Percentiles rank a stretch among this genome's conserved stretches.
Evolutionary conservation across 1,140 invertebrate genomes (phyloP).

Genomic region (Andrena cerasifolii): DNA sequence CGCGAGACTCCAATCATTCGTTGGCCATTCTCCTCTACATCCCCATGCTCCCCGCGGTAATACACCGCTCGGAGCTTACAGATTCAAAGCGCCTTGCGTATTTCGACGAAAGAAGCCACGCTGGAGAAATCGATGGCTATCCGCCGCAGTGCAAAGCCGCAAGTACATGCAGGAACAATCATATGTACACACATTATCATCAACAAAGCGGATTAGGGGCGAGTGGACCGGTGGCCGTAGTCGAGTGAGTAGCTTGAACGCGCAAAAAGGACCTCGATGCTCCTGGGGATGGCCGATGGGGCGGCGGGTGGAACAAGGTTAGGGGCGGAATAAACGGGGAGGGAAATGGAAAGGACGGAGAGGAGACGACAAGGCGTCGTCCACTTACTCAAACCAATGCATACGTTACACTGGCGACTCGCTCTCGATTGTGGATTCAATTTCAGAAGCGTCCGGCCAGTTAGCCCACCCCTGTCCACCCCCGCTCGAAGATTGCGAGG

Average conservation of each 20-base stretch:
- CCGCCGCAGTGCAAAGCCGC: not conserved
- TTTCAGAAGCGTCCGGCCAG: constrained; percentile 74
- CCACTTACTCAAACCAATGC: constrained; percentile 69
- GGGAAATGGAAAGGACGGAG: constrained; percentile 21
- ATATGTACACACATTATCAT: constrained; percentile 32
- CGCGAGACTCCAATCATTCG: too few species aligned
- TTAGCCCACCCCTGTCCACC: constrained; percentile 54
- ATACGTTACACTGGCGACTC: constrained; percentile 70
- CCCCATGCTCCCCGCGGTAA: too few species aligned
- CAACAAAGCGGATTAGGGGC: constrained; percentile 44
- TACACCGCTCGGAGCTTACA: too few species aligned
- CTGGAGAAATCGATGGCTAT: not conserved
- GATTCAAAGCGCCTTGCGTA: too few species aligned
- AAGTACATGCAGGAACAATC: constrained; percentile 17
- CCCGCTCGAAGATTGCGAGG: constrained; percentile 68
- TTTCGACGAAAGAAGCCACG: not conserved
- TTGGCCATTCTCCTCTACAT: too few species aligned
- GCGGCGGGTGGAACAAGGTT: constrained; percentile 2
- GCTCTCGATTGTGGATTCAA: constrained; percentile 77
- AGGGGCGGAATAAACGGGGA: constrained; percentile 7
- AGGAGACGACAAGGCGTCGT: constrained; percentile 35
- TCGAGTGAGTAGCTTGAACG: constrained; percentile 10
- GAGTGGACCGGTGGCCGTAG: constrained; percentile 34
- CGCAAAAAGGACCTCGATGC: constrained; percentile 31
- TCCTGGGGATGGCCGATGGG: not conserved